Base-by-base conservation (phyloP, 2,888 invertebrate genomes). In the Drosophila kuntzei region DNA sequence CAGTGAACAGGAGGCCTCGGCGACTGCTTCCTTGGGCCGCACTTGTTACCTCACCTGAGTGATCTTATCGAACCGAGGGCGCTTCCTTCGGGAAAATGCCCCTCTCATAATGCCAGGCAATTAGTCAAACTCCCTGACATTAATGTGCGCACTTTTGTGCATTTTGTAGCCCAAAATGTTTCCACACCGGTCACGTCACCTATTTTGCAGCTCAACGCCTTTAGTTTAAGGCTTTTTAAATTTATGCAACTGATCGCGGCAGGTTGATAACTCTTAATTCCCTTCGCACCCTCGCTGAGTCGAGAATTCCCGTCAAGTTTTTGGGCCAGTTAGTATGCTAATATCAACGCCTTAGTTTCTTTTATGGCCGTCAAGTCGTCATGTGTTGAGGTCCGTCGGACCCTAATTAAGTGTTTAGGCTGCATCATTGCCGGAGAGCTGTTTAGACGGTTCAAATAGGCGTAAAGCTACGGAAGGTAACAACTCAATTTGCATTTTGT, bases 401-500 rank as follows among this genome's bases (percentile, higher is more conserved):
- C 69, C 73, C 63, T 88, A 84, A 87, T 87, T 88, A 87, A 88
- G 82, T 84, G 82, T 82, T 87, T 82, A 88, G 82, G 70, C 76
- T 72, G 71, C 70, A 58, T 74, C 70, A 75, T 60, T 74, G 65
- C 65, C 65, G 67, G 46, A 62, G 50, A 55, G 16, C 62, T 57
- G 34, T 34, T 76, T 69, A 60, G 64, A 36, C 71, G 12, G 69
- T 65, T 60, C 79, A 85, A 80, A 71, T 61, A 79, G 85, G 80
- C 86, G 83, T 79, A 67, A 79, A 81, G 73, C 71, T 75, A 51
- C 64, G 37, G 41, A 46, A 55, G 64, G 55, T 62, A 69, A 79
- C 78, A 80, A 66, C 82, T 87, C 89, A 80, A 90, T 90, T 90
- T 90, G 80, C 90, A 90, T 90, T 85, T 86, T 74, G 46, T 53